phyloP scores from a whole-genome alignment of 2,797 vertebrate genomes.

The Spheniscus humboldti region DNA sequence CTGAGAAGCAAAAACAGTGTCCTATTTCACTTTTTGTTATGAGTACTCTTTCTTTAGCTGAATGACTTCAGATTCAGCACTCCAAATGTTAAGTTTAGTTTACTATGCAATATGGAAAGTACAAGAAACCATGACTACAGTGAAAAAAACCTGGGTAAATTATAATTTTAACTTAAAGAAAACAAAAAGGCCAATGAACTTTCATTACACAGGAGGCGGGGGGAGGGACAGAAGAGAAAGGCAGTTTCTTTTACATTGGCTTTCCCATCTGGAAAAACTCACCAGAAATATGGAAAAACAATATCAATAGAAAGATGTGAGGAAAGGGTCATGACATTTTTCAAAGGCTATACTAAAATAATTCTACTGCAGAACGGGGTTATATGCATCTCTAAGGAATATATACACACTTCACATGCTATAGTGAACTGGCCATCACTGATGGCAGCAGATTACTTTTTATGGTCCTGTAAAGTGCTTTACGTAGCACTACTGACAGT shows the following conservation, averaged over 20 bases:
- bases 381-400: background rate
- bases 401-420: background rate
- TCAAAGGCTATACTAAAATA: background rate
- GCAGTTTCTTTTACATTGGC: background rate
- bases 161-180: background rate
- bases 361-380: background rate
- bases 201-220: rapidly evolving
- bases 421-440: background rate
- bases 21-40: background rate
- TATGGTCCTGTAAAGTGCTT: background rate
- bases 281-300: background rate
- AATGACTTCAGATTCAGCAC: background rate
- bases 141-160: background rate
- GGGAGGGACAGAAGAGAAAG: background rate
- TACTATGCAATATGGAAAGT: background rate
- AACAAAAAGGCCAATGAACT: background rate
- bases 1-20: background rate
- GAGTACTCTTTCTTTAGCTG: background rate
- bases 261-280: background rate
- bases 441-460: background rate
- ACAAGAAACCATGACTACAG: background rate
- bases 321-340: background rate
- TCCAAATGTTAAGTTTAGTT: background rate
- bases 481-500: background rate
- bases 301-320: background rate